These are phyloP conservation scores for Arenaria interpres DNA, from an alignment of 2,113 vertebrate species.

Conservation along the genomic window DNA sequence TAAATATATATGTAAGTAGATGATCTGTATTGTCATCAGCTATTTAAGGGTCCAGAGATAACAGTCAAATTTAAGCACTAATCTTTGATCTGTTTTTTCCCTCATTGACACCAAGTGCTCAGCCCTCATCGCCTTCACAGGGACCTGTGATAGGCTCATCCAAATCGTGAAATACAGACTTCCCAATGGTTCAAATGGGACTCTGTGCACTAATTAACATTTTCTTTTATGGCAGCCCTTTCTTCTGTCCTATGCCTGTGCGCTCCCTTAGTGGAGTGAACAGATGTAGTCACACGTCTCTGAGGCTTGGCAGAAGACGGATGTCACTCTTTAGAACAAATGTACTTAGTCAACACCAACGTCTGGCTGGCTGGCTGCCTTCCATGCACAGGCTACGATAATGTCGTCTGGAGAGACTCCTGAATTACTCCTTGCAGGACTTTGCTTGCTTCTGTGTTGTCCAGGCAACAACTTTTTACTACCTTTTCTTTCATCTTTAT, in stretches of 20 bases:
- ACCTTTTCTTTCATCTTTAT: constrained; percentile 41
- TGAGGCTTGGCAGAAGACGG: constrained; percentile 71
- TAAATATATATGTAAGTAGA: neutral
- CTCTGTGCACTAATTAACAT: constrained; percentile 63
- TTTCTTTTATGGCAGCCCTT: constrained; percentile 74
- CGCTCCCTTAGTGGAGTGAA: constrained; percentile 59
- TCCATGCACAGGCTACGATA: constrained; percentile 29
- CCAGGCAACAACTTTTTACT: constrained; percentile 62
- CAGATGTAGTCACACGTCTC: constrained; percentile 73
- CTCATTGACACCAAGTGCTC: neutral
- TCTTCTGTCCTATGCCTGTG: constrained; percentile 53
- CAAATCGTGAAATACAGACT: constrained; percentile 1
- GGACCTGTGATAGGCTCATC: neutral
- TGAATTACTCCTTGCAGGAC: constrained; percentile 53
- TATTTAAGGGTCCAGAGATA: neutral
- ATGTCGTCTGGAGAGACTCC: constrained; percentile 52
- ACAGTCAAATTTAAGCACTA: neutral
- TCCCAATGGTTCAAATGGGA: neutral
- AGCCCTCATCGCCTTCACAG: neutral
- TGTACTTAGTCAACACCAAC: constrained; percentile 68
- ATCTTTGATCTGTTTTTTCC: neutral
- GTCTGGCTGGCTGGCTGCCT: constrained; percentile 72
- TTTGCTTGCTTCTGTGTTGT: constrained; percentile 54
- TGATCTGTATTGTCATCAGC: neutral
- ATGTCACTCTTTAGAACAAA: constrained; percentile 71